Conservation (phyloP, 2,888 invertebrate species). For the Drosophila melanosoma region DNA sequence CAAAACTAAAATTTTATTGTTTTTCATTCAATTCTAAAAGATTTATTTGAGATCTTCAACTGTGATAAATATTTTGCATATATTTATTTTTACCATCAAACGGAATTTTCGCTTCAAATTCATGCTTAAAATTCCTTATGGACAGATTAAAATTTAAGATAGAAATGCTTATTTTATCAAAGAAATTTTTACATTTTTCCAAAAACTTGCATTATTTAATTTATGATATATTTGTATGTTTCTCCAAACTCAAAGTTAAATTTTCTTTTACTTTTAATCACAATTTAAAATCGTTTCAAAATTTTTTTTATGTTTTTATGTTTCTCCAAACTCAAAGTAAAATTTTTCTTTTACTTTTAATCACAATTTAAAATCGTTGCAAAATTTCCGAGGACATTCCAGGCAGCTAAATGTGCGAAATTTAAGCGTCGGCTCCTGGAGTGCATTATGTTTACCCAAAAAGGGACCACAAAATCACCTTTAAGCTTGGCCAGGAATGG, state of each 20-base stretch:
- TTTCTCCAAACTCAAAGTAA: neutral
- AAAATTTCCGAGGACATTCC: neutral
- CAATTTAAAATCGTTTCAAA: neutral
- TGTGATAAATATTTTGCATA: too few relatives aligned
- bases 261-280: neutral
- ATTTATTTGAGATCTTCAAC: too few relatives aligned
- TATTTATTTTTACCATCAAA: too few relatives aligned
- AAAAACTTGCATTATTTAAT: too few relatives aligned
- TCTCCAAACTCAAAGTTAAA: neutral
- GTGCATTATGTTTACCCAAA: neutral
- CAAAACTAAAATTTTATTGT: neutral
- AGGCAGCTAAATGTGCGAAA: neutral
- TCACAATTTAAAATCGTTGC: neutral
- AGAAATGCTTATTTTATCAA: neutral
- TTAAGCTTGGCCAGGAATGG: slow-evolving; percentile 30
- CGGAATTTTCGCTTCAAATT: neutral
- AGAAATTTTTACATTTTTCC: neutral
- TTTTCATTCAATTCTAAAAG: neutral
- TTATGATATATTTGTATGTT: neutral
- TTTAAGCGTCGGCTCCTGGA: neutral
- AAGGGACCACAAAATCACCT: slow-evolving; percentile 2
- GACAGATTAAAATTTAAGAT: neutral
- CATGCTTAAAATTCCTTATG: neutral
- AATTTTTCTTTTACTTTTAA: neutral
- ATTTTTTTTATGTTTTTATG: neutral